Evolutionary conservation across 2,797 vertebrate genomes (phyloP).

Genomic region (Parambassis ranga): DNA sequence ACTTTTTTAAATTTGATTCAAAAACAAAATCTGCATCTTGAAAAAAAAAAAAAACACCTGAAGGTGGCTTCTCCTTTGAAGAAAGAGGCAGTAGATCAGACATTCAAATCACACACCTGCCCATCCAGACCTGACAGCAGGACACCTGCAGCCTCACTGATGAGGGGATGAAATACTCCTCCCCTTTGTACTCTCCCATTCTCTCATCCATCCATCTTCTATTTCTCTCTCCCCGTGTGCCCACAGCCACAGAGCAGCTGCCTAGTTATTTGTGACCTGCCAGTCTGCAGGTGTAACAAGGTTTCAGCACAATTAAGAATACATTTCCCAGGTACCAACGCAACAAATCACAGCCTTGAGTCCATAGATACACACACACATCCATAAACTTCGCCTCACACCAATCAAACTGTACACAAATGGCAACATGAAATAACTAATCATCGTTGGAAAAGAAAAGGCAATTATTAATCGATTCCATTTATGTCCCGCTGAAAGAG

Average conservation of each 20-base stretch:
- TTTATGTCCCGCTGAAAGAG: slow-evolving; percentile 74
- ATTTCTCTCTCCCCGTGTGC: slow-evolving; percentile 45
- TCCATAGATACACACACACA: slow-evolving; percentile 24
- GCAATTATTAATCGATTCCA: slow-evolving; percentile 79
- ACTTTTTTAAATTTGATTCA: too few relatives aligned
- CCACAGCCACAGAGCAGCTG: slow-evolving; percentile 68
- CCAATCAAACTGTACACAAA: slow-evolving; percentile 69
- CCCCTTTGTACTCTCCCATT: slow-evolving; percentile 48
- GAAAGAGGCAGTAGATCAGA: slow-evolving; percentile 43
- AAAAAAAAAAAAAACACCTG: not conserved
- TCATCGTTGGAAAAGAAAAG: slow-evolving; percentile 67
- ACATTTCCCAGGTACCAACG: slow-evolving; percentile 75
- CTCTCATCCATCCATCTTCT: slow-evolving; percentile 64
- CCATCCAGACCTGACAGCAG: slow-evolving; percentile 63
- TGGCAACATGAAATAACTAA: slow-evolving; percentile 74
- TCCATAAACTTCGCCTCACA: slow-evolving; percentile 35
- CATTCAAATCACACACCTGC: slow-evolving; percentile 61
- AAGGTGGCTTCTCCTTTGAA: slow-evolving; percentile 6
- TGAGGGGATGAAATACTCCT: slow-evolving; percentile 64
- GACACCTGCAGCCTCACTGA: slow-evolving; percentile 71
- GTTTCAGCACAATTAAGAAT: slow-evolving; percentile 78
- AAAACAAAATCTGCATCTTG: not conserved
- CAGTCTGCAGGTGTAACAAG: slow-evolving; percentile 74
- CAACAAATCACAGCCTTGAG: slow-evolving; percentile 70
- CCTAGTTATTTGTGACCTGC: slow-evolving; percentile 77